These are phyloP conservation scores for Philaenus spumarius DNA, from an alignment of 1,140 invertebrate genomes.

Conservation along the genomic window DNA sequence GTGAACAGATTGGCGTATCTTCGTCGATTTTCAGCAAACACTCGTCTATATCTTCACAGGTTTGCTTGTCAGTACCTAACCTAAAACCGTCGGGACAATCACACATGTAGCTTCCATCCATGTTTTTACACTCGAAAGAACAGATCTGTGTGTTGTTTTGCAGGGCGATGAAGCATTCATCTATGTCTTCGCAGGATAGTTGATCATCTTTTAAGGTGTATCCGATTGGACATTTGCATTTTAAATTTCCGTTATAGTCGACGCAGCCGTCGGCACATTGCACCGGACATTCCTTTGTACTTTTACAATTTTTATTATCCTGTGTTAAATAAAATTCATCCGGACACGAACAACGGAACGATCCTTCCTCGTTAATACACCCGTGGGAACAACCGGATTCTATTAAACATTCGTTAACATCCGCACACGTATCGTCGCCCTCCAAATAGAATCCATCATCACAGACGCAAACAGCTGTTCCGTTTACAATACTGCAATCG, in stretches of 20 bases:
- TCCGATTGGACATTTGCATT: background rate
- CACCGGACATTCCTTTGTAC: background rate
- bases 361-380: conserved; percentile 55
- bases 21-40: conserved; percentile 29
- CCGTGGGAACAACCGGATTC: conserved; percentile 26
- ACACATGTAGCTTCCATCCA: conserved; percentile 46
- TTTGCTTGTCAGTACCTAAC: conserved; percentile 40
- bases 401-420: conserved; percentile 48
- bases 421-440: conserved; percentile 43
- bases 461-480: conserved; percentile 61
- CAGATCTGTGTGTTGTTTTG: too few species aligned
- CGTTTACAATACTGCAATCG: conserved; percentile 45
- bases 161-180: conserved; percentile 68
- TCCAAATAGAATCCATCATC: conserved; percentile 41
- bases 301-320: conserved; percentile 32
- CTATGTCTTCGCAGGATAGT: conserved; percentile 50
- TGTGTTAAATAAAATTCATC: conserved; percentile 26
- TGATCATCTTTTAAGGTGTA: background rate
- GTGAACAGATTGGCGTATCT: conserved; percentile 46
- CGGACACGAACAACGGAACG: conserved; percentile 46
- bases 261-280: background rate
- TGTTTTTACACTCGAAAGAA: conserved; percentile 54
- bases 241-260: background rate
- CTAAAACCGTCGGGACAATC: conserved; percentile 45
- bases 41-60: conserved; percentile 36